Conservation (phyloP, 2,888 invertebrate genomes). For the Standfussiana lucernea region DNA sequence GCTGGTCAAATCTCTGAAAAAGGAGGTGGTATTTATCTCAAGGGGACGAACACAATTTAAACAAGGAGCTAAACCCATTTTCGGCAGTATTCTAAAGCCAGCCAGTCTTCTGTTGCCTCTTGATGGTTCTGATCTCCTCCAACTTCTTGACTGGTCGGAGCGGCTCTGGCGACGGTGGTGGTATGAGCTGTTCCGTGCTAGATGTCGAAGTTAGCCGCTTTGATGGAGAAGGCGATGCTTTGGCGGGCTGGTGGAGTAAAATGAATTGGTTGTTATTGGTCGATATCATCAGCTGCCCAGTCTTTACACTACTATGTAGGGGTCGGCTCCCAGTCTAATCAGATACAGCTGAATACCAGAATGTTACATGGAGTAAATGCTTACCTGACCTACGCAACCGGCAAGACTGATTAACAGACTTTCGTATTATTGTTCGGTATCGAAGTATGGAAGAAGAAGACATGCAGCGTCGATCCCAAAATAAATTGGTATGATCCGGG, state of each 20-base stretch:
- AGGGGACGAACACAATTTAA: not conserved
- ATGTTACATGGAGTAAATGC: not conserved
- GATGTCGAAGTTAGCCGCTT: slow-evolving; percentile 82
- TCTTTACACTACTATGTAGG: not conserved
- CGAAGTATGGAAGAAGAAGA: not conserved
- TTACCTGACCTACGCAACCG: not conserved
- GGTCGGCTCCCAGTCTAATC: not conserved
- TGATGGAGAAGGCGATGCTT: slow-evolving; percentile 74
- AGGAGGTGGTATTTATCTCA: not conserved
- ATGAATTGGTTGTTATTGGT: not conserved
- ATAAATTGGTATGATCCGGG: not conserved
- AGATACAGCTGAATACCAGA: not conserved
- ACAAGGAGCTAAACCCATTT: not conserved
- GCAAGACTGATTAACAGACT: not conserved
- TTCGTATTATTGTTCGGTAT: not conserved
- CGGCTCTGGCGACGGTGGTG: slow-evolving; percentile 83
- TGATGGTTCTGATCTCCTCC: slow-evolving; percentile 90
- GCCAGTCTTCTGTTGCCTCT: slow-evolving; percentile 91
- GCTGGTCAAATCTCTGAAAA: not conserved
- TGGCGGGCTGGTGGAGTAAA: slow-evolving; percentile 60
- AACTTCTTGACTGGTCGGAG: slow-evolving; percentile 85
- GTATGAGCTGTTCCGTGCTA: slow-evolving; percentile 89
- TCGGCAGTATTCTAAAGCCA: slow-evolving; percentile 86
- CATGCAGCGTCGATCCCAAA: not conserved
- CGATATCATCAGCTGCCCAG: not conserved